These are phyloP conservation scores for Canis aureus DNA, from an alignment of 2,113 vertebrate genomes.

Conservation along the genomic window DNA sequence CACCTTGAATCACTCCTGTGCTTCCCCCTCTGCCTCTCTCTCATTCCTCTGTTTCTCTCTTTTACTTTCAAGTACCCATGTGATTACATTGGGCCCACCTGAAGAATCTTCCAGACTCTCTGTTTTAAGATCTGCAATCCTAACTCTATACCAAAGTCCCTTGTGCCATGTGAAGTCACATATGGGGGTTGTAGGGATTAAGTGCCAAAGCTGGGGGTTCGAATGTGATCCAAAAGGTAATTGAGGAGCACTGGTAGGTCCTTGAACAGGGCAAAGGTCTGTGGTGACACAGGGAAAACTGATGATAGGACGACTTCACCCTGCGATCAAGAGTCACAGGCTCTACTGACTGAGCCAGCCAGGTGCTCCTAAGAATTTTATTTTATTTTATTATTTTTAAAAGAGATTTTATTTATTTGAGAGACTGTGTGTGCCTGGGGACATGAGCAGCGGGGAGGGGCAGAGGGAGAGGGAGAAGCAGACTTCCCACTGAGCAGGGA, in stretches of 20 bases:
- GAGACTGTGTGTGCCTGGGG: not conserved
- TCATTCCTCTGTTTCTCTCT: not conserved
- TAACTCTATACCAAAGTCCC: slow-evolving; percentile 10
- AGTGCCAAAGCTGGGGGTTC: slow-evolving; percentile 5
- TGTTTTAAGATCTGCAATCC: not conserved
- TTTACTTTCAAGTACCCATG: not conserved
- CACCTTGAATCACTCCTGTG: not conserved
- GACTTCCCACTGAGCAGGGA: not conserved
- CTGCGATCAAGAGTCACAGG: not conserved
- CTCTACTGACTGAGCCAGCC: not conserved
- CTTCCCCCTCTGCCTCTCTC: not conserved
- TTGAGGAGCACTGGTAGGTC: not conserved
- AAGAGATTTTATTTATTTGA: not conserved
- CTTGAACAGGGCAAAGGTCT: not conserved
- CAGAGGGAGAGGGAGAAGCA: not conserved
- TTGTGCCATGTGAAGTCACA: not conserved
- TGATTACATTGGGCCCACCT: not conserved
- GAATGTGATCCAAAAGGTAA: slow-evolving; percentile 12
- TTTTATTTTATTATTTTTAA: too few species aligned
- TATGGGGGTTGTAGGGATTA: not conserved
- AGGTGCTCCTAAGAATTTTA: too few species aligned
- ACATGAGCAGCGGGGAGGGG: not conserved
- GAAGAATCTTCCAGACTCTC: not conserved
- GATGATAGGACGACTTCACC: not conserved
- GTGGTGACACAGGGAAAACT: not conserved